phyloP scores from a whole-genome alignment of 2,113 vertebrate species.

The Odobenus rosmarus region DNA sequence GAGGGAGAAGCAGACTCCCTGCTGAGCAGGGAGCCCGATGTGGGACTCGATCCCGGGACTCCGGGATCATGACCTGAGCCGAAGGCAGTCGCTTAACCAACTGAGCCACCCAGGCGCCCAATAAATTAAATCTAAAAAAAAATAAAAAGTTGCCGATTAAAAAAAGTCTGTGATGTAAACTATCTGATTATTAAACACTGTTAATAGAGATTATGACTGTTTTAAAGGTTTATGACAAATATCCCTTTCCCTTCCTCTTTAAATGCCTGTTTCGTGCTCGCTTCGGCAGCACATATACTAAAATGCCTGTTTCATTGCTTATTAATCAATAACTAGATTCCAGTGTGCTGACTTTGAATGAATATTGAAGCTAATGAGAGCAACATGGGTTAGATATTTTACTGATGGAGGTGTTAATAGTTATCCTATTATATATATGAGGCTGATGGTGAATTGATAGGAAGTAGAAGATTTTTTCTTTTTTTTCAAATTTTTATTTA shows the following conservation, averaged over 20 bases:
- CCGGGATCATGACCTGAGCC: no score
- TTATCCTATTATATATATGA: neutral
- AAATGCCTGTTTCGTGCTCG: conserved; percentile 29
- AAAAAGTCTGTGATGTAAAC: neutral
- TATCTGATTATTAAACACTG: neutral
- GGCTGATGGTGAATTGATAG: neutral
- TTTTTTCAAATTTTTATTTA: neutral
- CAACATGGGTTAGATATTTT: conserved; percentile 3
- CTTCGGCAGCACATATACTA: no score
- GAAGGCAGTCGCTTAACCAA: no score
- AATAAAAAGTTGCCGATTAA: neutral
- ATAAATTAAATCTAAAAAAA: no score
- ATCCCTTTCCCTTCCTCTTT: neutral
- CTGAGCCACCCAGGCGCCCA: no score
- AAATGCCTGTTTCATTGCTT: conserved; percentile 30
- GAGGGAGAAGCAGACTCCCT: no score
- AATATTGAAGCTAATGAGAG: conserved; percentile 24
- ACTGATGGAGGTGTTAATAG: neutral
- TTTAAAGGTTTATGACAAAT: conserved; percentile 38
- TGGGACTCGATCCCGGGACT: no score
- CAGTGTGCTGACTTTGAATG: neutral
- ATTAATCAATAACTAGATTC: conserved; percentile 15
- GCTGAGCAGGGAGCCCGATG: no score
- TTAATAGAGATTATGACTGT: conserved; percentile 54
- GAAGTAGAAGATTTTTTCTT: neutral